Conservation (phyloP, 2,888 invertebrate species). For the Dynastes tityus region DNA sequence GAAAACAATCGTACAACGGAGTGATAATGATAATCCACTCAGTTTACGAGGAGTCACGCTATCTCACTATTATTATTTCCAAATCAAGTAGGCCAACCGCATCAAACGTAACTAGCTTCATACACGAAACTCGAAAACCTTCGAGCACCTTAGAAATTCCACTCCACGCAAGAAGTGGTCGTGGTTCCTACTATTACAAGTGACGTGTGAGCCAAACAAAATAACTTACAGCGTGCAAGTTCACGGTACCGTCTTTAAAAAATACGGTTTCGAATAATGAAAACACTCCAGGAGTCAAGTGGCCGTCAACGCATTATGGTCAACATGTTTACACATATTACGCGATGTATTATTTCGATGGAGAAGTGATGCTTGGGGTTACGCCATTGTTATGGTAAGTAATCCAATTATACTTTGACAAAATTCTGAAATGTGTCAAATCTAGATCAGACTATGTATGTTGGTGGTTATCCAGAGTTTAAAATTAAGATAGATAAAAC, state of each 20-base stretch:
- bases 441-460: too few relatives aligned
- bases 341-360: background rate
- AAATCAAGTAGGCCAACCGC: constrained; percentile 20
- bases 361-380: background rate
- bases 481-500: too few relatives aligned
- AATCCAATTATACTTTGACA: constrained; percentile 6
- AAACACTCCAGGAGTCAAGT: constrained; percentile 37
- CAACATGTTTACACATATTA: constrained; percentile 35
- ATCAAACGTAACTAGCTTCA: constrained; percentile 37
- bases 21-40: background rate
- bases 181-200: constrained; percentile 28
- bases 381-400: constrained; percentile 6
- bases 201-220: constrained; percentile 45
- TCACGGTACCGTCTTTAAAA: constrained; percentile 31
- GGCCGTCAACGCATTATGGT: constrained; percentile 32
- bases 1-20: too few relatives aligned
- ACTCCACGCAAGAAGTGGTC: constrained; percentile 29
- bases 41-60: background rate
- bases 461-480: too few relatives aligned
- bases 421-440: too few relatives aligned
- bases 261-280: constrained; percentile 42
- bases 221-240: constrained; percentile 24
- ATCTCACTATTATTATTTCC: background rate
- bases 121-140: constrained; percentile 21
- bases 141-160: constrained; percentile 31